Conservation (phyloP, 2,797 vertebrate genomes). For the Heliangelus exortis region DNA sequence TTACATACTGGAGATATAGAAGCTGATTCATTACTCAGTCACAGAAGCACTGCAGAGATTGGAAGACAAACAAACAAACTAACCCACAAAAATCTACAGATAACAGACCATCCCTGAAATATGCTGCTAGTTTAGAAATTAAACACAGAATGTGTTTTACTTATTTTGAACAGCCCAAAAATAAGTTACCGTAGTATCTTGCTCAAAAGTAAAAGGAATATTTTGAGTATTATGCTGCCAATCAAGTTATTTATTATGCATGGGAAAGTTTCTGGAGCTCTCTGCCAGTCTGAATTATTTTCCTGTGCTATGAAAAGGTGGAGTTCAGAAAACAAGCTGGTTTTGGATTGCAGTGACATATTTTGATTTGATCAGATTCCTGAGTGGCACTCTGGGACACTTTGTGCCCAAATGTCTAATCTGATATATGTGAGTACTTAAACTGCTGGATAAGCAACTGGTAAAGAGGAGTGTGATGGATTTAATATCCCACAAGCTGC, state of each 20-base stretch:
- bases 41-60: not conserved
- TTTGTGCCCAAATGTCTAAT: not conserved
- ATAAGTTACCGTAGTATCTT: not conserved
- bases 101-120: not conserved
- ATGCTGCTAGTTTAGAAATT: not conserved
- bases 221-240: not conserved
- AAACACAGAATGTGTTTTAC: not conserved
- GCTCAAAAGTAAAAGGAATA: not conserved
- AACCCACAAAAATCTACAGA: not conserved
- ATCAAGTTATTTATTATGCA: constrained; percentile 36
- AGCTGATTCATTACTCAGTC: not conserved
- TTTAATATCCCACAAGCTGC: not conserved
- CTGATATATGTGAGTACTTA: not conserved
- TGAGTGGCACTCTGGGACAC: not conserved
- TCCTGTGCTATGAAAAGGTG: not conserved
- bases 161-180: not conserved
- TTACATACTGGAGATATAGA: not conserved
- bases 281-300: not conserved
- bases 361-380: constrained; percentile 9
- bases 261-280: constrained; percentile 19
- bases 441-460: not conserved
- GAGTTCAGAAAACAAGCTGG: not conserved
- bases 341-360: not conserved
- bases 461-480: not conserved
- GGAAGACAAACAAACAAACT: not conserved